These are phyloP conservation scores for Bolinopsis microptera DNA, from an alignment of 37 sponge, comb jelly and placozoan genomes.

Conservation along the genomic window DNA sequence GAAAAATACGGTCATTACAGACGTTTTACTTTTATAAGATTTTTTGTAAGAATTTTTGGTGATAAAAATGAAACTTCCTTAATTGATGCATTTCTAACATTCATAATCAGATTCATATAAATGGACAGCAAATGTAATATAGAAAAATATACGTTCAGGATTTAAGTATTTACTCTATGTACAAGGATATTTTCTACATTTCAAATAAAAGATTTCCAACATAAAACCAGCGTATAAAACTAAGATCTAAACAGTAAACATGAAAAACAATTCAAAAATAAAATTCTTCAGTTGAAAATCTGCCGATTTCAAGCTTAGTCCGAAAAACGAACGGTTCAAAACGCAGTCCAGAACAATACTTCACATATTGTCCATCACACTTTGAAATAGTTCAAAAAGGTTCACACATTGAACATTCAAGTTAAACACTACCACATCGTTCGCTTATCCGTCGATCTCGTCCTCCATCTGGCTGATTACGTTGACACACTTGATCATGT, in stretches of 20 bases:
- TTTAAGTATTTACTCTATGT: neutral
- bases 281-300: neutral
- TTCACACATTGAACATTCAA: too few relatives aligned
- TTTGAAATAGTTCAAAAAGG: too few relatives aligned
- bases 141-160: neutral
- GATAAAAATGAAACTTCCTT: too few relatives aligned
- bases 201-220: neutral
- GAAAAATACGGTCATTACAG: too few relatives aligned
- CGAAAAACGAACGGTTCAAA: too few relatives aligned
- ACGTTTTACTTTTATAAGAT: too few relatives aligned
- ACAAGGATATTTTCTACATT: neutral
- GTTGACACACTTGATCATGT: constrained; percentile 73
- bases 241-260: neutral
- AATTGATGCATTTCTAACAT: too few relatives aligned
- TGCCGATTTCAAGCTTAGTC: too few relatives aligned
- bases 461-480: constrained; percentile 68
- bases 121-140: neutral
- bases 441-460: neutral
- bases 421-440: too few relatives aligned
- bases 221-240: neutral
- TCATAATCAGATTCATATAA: neutral
- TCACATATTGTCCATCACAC: too few relatives aligned
- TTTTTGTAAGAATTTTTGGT: too few relatives aligned
- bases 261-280: neutral
- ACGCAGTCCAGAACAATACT: too few relatives aligned